A percentile compares a stretch with the other conserved stretches of the same genome.
Conservation (phyloP, 2,113 vertebrate species). For the Rhizomys pruinosus region DNA sequence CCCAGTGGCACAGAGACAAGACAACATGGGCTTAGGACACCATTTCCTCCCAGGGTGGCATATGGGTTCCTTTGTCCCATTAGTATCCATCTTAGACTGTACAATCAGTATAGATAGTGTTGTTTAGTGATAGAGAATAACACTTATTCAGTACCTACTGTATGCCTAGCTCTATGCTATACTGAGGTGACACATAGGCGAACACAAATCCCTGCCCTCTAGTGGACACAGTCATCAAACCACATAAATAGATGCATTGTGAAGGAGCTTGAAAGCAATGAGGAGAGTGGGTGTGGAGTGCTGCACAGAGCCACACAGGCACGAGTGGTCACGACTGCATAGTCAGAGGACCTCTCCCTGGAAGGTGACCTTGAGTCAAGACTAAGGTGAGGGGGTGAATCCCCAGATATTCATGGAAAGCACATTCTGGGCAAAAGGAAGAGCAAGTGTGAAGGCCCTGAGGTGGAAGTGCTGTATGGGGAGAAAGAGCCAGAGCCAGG, state of each 20-base stretch:
- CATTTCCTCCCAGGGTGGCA: not conserved
- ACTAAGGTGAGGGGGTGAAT: not conserved
- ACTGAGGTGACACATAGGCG: not conserved
- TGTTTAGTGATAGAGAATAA: too few species aligned
- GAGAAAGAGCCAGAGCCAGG: not conserved
- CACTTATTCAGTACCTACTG: not conserved
- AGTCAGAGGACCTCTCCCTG: not conserved
- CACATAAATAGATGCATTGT: not conserved
- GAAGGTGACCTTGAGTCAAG: not conserved
- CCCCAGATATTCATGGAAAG: not conserved
- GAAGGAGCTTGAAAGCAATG: not conserved
- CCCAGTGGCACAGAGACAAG: not conserved
- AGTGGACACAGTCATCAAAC: not conserved
- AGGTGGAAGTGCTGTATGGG: too few species aligned
- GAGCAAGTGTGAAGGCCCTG: rapidly evolving
- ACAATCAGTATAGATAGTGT: not conserved
- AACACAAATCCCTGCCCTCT: not conserved
- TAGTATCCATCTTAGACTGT: rapidly evolving
- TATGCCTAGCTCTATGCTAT: not conserved
- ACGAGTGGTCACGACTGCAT: not conserved
- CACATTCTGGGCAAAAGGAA: not conserved
- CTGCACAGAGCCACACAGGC: rapidly evolving
- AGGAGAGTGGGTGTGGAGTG: not conserved
- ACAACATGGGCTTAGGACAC: not conserved
- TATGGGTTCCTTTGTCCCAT: not conserved